These are phyloP conservation scores for Mustela lutreola DNA, from an alignment of 2,113 vertebrate species.

Conservation along the genomic window DNA sequence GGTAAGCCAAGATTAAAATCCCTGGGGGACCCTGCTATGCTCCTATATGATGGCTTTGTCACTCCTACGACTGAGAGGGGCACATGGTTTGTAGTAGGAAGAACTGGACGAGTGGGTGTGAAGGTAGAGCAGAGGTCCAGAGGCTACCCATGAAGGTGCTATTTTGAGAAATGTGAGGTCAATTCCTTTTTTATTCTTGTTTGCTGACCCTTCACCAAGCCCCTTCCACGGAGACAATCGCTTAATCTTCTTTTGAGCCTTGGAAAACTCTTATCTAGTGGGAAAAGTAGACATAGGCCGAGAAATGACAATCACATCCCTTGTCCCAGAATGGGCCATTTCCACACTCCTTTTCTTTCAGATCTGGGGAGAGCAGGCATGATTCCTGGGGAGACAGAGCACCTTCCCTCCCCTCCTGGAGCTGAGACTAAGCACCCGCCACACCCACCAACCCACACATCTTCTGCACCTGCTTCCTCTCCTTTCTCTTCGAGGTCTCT, in stretches of 20 bases:
- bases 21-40: background rate
- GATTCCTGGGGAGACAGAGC: background rate
- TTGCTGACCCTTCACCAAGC: conserved; percentile 49
- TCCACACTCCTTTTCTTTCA: background rate
- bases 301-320: background rate
- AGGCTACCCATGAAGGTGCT: background rate
- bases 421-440: background rate
- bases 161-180: background rate
- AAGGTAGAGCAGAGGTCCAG: background rate
- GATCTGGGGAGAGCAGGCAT: background rate
- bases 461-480: background rate
- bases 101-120: background rate
- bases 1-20: background rate
- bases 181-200: conserved; percentile 50
- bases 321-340: conserved; percentile 1
- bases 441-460: background rate
- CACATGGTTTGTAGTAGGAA: background rate
- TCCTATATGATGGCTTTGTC: background rate
- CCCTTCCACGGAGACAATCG: conserved; percentile 58
- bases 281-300: background rate
- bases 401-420: background rate
- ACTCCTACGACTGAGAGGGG: background rate
- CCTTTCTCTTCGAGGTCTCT: conserved; percentile 49
- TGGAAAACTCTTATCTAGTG: background rate
- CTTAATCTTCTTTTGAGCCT: conserved; percentile 21